Base-by-base conservation (phyloP, 2,113 vertebrate genomes). In the Psittacula cyanocephala region DNA sequence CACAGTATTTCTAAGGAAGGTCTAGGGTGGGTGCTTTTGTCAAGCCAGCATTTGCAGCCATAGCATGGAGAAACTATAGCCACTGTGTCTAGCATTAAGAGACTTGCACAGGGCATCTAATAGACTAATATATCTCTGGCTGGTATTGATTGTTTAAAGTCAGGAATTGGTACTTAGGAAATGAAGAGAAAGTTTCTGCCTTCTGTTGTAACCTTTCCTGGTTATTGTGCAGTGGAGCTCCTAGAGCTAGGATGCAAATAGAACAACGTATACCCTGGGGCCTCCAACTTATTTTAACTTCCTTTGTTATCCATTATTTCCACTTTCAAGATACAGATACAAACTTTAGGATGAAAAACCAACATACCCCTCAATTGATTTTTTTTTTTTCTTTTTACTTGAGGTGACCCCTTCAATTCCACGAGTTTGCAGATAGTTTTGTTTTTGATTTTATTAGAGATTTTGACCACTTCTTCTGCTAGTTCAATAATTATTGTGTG, bases 181-280 rank as follows among this genome's bases (percentile, higher is more conserved):
- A 85, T 20, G 20, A 82, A 52, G 15, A 65, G 22, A 50, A 71
- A 29, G 22, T 44, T 49, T 93, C 68, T 83, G 53, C 53, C 49
- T 92, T 80, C 76, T 68, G 27, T 89, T 84, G 82, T 78, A 91
- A 57, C 49, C 24, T 74, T 88, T 85, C 7, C 7, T 89, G 2
- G 11, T 85, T 70, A 22, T 80, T 53, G 22, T 46, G 52, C 14
- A 6, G 4, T 28, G 39, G 16, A 71, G 23, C n/a, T 89, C 5
- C 65, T 37, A 67, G 23, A 71, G 27, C 23, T 41, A 35, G 67
- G 15, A 27, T 79, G 24, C 39, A 93, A 95, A 79, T 72, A 28
- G 39, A 91, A 60, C 19, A 63, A 11, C 9, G 4, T 10, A 25
- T 27, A 33, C 43, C 52, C 39, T 47, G 49, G 44, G 8, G 20